phyloP scores from a whole-genome alignment of 1,140 invertebrate genomes.

The Nomia melanderi region DNA sequence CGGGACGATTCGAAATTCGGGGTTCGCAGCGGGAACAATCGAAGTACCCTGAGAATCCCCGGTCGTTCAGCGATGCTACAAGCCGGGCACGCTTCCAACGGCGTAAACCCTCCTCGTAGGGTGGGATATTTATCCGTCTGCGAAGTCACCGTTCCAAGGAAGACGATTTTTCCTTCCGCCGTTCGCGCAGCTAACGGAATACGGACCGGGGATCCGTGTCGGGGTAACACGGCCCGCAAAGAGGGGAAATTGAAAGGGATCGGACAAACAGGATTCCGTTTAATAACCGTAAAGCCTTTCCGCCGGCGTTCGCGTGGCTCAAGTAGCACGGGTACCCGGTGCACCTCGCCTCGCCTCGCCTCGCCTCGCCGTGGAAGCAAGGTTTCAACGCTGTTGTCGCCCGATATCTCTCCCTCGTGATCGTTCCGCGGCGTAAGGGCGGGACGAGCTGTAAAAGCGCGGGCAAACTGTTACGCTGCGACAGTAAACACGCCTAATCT shows the following conservation, averaged over 20 bases:
- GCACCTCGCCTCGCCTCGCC: too few species aligned
- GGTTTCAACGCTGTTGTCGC: constrained; percentile 15
- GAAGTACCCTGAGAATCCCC: too few species aligned
- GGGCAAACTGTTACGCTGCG: constrained; percentile 16
- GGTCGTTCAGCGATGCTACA: too few species aligned
- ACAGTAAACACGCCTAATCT: constrained; percentile 40
- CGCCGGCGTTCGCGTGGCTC: background rate
- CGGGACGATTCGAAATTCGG: too few species aligned
- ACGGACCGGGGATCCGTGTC: background rate
- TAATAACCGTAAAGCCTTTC: constrained; percentile 9
- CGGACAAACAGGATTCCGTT: constrained; percentile 11
- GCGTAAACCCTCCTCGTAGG: too few species aligned
- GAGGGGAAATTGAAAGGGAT: constrained; percentile 15
- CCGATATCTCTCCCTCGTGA: constrained; percentile 9
- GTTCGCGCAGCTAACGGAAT: too few species aligned
- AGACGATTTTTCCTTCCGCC: background rate
- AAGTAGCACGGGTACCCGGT: background rate
- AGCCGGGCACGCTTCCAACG: too few species aligned
- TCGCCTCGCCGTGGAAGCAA: too few species aligned
- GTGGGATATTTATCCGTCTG: too few species aligned
- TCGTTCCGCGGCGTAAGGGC: background rate
- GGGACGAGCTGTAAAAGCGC: constrained; percentile 6
- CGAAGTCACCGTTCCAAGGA: too few species aligned
- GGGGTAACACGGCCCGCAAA: background rate
- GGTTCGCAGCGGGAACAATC: too few species aligned